Base-by-base conservation (phyloP, 2,888 invertebrate species). In the Caenorhabditis panamensis region DNA sequence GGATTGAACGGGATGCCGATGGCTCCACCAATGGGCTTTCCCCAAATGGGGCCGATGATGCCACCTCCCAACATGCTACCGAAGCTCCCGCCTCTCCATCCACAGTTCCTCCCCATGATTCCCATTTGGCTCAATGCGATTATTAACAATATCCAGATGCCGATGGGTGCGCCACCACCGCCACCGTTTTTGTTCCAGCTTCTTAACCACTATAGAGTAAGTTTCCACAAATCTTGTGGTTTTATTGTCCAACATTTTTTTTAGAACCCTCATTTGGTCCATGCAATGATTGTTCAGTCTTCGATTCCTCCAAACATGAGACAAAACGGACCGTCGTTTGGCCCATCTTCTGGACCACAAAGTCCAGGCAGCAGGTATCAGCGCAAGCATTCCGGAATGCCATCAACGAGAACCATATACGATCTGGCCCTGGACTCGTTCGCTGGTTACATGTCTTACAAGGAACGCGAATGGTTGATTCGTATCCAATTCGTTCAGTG, bases 401-500 rank as follows among this genome's bases (percentile, higher is more conserved):
- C 86, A 8, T 84, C 89, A 5, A 83, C 76, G 5, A 84, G 84
- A 54, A 90, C 89, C 0, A 89, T 90, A 13, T 85, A 89, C 20
- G 90, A 90, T 61, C 85, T 88, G 51, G 90, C 90, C 13, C 84
- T 89, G 28, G 90, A 90, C 72, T 87, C 88, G 0, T 90, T 87
- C 62, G 90, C 89, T 0, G 97, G 96, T 0, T 93, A 98, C 13
- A 98, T 99, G 98, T 95, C 95, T 16, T 94, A 94, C 83, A 93
- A 95, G 31, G 98, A 99, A 91, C 96, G 97, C 89, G 96, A 97
- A 87, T 97, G 97, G 96, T 93, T 99, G 13, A 94, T 96, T 83
- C 96, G 96, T 91, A 97, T 99, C 86, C 98, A 98, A 91, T 93
- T 96, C 91, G 92, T 96, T 79, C 97, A 97, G 91, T 88, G 88